phyloP scores from a whole-genome alignment of 2,888 invertebrate genomes.

The Phoenoteleia sp. region DNA sequence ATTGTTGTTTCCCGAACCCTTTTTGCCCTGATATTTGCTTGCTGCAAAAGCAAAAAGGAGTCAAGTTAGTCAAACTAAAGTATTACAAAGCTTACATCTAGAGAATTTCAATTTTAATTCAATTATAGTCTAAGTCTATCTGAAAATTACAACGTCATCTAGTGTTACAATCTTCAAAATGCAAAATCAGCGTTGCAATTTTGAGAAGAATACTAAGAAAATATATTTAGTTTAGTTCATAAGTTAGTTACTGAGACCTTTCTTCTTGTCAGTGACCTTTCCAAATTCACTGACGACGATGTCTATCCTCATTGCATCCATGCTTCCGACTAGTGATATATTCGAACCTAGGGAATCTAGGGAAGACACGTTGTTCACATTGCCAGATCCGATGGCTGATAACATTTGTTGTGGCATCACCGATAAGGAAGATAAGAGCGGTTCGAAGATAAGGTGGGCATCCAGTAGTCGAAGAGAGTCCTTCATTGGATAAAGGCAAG shows the following conservation, averaged over 20 bases:
- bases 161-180: too few species aligned
- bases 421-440: conserved; percentile 95
- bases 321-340: conserved; percentile 93
- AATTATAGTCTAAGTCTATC: too few species aligned
- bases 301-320: conserved; percentile 96
- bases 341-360: conserved; percentile 96
- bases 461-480: conserved; percentile 95
- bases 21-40: conserved; percentile 83
- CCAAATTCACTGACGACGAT: conserved; percentile 97
- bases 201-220: too few species aligned
- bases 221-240: too few species aligned
- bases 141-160: too few species aligned
- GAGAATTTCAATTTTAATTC: conserved; percentile 84
- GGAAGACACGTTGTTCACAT: conserved; percentile 89
- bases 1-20: conserved; percentile 83
- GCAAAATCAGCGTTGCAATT: too few species aligned
- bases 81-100: too few species aligned
- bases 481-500: conserved; percentile 92
- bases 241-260: too few species aligned
- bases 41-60: conserved; percentile 81
- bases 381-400: conserved; percentile 86
- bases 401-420: conserved; percentile 96
- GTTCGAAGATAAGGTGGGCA: conserved; percentile 98
- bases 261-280: conserved; percentile 89
- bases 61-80: too few species aligned